Evolutionary conservation across 2,888 invertebrate genomes (phyloP), one percentile per base, ranked within the genome.

Genomic region (Callosobruchus maculatus): DNA sequence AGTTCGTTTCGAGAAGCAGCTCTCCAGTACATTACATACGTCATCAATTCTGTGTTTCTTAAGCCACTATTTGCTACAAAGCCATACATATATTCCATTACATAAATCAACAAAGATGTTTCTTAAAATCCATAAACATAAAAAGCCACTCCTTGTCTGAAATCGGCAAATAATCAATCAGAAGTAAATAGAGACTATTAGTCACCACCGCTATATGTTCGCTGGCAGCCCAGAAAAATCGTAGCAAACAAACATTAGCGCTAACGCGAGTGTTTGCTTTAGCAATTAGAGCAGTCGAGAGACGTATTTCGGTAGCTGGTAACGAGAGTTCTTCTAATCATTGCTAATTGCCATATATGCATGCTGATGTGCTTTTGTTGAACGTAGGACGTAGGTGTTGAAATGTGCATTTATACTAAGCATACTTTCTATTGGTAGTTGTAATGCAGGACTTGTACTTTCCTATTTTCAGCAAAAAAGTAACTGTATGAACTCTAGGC

Each of bases 231-330:
- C 49, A 49, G 49, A 49, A 49, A 49, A 49, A 49, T 49, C 49
- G 13, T 49, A 49, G 49, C 49, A 49, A 49, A 49, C 49, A 49
- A 49, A 49, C 49, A 49, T 49, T 49, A 49, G 49, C 49, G 49
- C 13, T 13, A 49, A 49, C 49, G 7, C 18, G 49, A 49, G 49
- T 85, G 85, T 86, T 80, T 85, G 82, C 81, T 74, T 78, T 84
- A 84, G 82, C 83, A 86, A 87, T 87, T 87, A 86, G 86, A 85
- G 80, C 83, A 82, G 81, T 83, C 83, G 83, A 84, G 83, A 68
- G 22, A 22, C 68, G 87, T 87, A 87, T 86, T 86, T 86, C 87
- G 85, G 87, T 86, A 85, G 86, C 86, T 79, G 82, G 83, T 84
- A 85, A 85, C 84, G 84, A 85, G 85, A 81, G 80, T 82, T 81